Percentiles rank a stretch among this genome's conserved stretches.
Conservation (phyloP, 1,140 invertebrate species). For the Pseudomyrmex sp. region DNA sequence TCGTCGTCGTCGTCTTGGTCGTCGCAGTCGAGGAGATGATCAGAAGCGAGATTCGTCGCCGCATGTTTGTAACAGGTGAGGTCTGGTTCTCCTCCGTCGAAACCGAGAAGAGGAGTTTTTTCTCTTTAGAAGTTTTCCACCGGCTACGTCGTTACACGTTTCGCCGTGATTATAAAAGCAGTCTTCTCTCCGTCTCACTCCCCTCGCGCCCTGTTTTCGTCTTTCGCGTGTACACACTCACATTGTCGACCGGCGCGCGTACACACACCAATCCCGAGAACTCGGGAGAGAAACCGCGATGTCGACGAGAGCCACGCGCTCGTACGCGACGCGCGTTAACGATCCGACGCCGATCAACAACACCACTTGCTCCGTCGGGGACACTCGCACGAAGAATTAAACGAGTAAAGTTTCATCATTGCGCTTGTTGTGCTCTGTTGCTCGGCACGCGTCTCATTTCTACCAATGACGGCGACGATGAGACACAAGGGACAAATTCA, state of each 20-base stretch:
- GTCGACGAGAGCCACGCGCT: not conserved
- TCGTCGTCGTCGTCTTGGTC: not conserved
- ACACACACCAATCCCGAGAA: not conserved
- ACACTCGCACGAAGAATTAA: no score
- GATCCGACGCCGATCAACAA: slow-evolving; percentile 9
- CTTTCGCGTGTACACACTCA: slow-evolving; percentile 36
- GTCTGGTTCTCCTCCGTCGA: slow-evolving; percentile 21
- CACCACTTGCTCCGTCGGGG: not conserved
- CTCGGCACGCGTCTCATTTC: no score
- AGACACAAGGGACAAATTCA: no score
- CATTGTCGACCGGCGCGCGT: slow-evolving; percentile 62
- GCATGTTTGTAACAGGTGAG: slow-evolving; percentile 71
- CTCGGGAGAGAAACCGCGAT: not conserved
- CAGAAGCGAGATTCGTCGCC: slow-evolving; percentile 64
- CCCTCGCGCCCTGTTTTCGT: not conserved
- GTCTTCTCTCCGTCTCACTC: slow-evolving; percentile 10
- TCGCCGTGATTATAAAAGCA: slow-evolving; percentile 60
- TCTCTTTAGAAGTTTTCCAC: no score
- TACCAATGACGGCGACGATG: no score
- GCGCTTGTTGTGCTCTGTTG: no score
- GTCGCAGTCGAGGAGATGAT: slow-evolving; percentile 41
- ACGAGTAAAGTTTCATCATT: no score
- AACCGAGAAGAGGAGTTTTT: slow-evolving; percentile 14
- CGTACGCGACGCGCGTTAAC: slow-evolving; percentile 16
- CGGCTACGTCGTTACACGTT: slow-evolving; percentile 57